These are phyloP conservation scores for Sorex araneus DNA, from an alignment of 2,113 vertebrate genomes.

Conservation along the genomic window DNA sequence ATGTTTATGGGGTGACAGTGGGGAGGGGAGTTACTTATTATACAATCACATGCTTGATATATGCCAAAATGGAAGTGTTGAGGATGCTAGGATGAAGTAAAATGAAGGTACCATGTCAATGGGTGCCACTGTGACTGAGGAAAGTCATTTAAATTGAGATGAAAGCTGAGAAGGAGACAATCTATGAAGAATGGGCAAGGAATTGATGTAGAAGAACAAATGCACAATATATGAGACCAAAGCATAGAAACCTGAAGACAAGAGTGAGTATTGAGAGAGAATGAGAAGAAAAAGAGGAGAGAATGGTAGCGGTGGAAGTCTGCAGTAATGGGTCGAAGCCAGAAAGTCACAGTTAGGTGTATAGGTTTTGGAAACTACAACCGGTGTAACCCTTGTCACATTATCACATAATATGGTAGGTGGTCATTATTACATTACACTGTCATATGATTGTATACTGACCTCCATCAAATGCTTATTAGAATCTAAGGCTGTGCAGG, in stretches of 20 bases:
- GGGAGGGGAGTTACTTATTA: too few species aligned
- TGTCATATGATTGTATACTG: background rate
- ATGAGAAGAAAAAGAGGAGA: too few species aligned
- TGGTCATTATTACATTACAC: background rate
- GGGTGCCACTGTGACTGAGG: background rate
- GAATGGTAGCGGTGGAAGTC: fast-evolving
- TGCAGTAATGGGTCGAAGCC: background rate
- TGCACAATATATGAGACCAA: background rate
- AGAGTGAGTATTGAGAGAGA: background rate
- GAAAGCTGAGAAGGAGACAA: background rate
- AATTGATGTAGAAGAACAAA: background rate
- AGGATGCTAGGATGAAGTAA: background rate
- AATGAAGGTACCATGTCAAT: background rate
- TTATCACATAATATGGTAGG: background rate
- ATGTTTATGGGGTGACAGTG: background rate
- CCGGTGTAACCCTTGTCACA: background rate
- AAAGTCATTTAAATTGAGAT: background rate
- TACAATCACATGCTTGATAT: fast-evolving
- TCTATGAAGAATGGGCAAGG: background rate
- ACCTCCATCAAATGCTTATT: background rate
- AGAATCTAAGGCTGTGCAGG: background rate
- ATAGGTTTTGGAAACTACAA: background rate
- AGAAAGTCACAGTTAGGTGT: background rate
- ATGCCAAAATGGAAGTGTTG: background rate
- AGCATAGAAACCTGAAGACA: background rate